Base-by-base conservation (phyloP, 2,888 invertebrate genomes). In the Himalopsyche anomala region DNA sequence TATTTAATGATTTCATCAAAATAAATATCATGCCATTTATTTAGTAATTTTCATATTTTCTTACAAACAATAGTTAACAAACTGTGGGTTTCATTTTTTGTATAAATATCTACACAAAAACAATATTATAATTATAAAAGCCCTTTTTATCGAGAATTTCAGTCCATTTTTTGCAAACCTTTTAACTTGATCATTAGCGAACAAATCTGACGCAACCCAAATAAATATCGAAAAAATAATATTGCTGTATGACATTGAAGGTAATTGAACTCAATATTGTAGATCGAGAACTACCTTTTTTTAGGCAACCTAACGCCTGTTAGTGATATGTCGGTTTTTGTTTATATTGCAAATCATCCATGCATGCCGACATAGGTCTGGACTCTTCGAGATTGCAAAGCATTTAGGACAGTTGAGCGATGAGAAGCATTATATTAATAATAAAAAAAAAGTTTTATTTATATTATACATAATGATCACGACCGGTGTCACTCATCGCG, bases 271-370 rank as follows among this genome's bases (percentile, higher is more conserved):
- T 74, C 74, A 36, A 74, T 74, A 36, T 74, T 28, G 0, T 74
- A 15, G 36, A 36, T 12, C 38, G 11, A 74, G 36, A 62, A 8
- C 62, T 19, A 11, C n/a, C 19, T 74, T 74, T 74, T 74, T 74
- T 38, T 4, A 74, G 36, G 38, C 38, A 42, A 74, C 74, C 74
- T 36, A 74, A 74, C 28, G 74, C 36, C 28, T 74, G 74, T 74
- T 74, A 36, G 36, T 36, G 74, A 74, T 74, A 74, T 36, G 74
- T 74, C 74, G 74, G 74, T 74, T 74, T 74, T 36, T 74, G 74
- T 74, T 74, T 74, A 74, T 74, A 74, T 28, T 74, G 74, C 74
- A 74, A 74, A 74, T 74, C 74, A 74, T 74, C 74, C 74, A 74
- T 36, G 74, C 74, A 74, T 36, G 11, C 74, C 74, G 36, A 74